Percentiles rank a stretch among this genome's conserved stretches.
Evolutionary conservation across 2,888 invertebrate genomes (phyloP).

Genomic region (Artemia sinica): DNA sequence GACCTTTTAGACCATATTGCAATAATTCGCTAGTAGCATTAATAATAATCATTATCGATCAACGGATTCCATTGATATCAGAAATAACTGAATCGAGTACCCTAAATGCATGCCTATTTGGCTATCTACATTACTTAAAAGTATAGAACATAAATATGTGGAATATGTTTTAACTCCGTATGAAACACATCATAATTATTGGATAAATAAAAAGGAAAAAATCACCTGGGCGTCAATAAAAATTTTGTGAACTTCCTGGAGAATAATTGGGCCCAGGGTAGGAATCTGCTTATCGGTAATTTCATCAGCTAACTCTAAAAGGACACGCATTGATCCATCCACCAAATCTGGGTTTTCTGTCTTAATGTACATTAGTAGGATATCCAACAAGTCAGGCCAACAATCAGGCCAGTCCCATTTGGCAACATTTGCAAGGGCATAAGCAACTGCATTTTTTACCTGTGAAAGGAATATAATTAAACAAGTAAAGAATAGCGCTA

Average conservation of each 20-base stretch:
- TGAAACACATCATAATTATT: neutral
- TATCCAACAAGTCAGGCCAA: conserved; percentile 50
- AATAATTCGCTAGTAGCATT: too few relatives aligned
- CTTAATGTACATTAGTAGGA: conserved; percentile 44
- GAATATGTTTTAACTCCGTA: too few relatives aligned
- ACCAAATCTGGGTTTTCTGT: conserved; percentile 33
- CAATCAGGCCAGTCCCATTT: conserved; percentile 53
- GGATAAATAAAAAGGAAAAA: conserved; percentile 14
- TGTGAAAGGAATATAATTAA: conserved; percentile 24
- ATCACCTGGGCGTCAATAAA: conserved; percentile 42
- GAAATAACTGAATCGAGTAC: too few relatives aligned
- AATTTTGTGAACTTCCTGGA: conserved; percentile 50
- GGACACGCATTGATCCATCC: conserved; percentile 47
- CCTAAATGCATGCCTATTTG: too few relatives aligned
- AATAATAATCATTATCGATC: too few relatives aligned
- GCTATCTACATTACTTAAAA: too few relatives aligned
- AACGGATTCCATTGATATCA: too few relatives aligned
- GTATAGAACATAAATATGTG: too few relatives aligned
- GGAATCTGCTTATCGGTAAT: conserved; percentile 45
- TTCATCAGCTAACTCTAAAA: conserved; percentile 49
- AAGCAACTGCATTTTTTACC: conserved; percentile 47
- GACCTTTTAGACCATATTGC: too few relatives aligned
- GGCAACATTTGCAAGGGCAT: conserved; percentile 51
- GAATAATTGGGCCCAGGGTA: conserved; percentile 46
- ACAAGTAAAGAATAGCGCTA: neutral